These are phyloP conservation scores for Drosophila aff. DNA, from an alignment of 1,140 invertebrate genomes.

Conservation along the genomic window DNA sequence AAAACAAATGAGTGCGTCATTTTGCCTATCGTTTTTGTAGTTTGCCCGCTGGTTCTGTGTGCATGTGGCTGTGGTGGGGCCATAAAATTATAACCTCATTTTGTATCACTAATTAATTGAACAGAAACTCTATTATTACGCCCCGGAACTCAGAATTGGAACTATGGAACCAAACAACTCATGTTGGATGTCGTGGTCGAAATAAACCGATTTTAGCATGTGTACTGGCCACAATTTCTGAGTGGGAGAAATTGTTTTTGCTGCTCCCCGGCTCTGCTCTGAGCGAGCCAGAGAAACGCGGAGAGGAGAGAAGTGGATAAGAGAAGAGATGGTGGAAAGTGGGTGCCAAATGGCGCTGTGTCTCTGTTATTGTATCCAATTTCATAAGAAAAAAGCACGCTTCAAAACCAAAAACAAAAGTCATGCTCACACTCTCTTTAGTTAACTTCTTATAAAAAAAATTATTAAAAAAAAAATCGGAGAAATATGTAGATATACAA, in stretches of 20 bases:
- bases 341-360: conserved; percentile 28
- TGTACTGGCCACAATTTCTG: conserved; percentile 47
- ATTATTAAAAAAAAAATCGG: too few relatives aligned
- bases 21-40: conserved; percentile 28
- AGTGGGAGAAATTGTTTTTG: conserved; percentile 35
- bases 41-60: background rate
- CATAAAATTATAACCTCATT: conserved; percentile 53
- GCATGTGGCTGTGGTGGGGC: conserved; percentile 14
- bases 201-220: conserved; percentile 71
- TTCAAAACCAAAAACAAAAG: conserved; percentile 18
- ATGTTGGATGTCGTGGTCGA: conserved; percentile 67
- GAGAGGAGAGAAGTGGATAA: conserved; percentile 22
- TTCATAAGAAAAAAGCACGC: conserved; percentile 25
- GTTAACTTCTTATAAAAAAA: background rate
- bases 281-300: conserved; percentile 56
- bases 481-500: too few relatives aligned
- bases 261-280: conserved; percentile 57
- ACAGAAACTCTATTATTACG: conserved; percentile 13
- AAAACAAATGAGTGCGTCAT: conserved; percentile 42
- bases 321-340: conserved; percentile 14
- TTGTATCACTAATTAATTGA: conserved; percentile 51
- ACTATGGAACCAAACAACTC: conserved; percentile 54
- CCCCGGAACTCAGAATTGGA: conserved; percentile 13
- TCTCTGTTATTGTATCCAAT: conserved; percentile 67
- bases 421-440: conserved; percentile 7